Evolutionary conservation across 2,113 vertebrate genomes (phyloP).

Genomic region (Atractosteus spatula): DNA sequence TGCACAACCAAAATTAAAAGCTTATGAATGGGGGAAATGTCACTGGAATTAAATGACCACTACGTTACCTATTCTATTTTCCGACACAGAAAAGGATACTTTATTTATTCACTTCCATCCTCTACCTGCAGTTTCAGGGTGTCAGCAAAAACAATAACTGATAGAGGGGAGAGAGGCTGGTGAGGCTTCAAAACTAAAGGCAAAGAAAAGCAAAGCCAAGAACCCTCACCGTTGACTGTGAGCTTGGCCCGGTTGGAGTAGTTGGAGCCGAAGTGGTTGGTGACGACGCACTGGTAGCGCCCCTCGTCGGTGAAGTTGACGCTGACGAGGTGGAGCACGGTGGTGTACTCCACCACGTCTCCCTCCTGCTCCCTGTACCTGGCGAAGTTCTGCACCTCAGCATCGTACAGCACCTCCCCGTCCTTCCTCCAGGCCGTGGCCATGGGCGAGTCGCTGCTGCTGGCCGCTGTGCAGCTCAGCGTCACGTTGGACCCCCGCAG

Average conservation of each 20-base stretch:
- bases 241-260: slow-evolving; percentile 94
- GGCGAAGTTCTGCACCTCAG: slow-evolving; percentile 88
- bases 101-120: no score
- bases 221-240: slow-evolving; percentile 89
- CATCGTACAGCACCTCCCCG: slow-evolving; percentile 83
- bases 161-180: no score
- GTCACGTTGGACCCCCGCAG: slow-evolving; percentile 88
- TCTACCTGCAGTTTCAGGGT: no score
- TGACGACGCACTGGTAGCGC: slow-evolving; percentile 95
- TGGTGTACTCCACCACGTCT: slow-evolving; percentile 91
- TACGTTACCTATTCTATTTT: no score
- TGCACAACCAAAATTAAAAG: no score
- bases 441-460: slow-evolving; percentile 96
- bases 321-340: slow-evolving; percentile 76
- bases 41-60: accelerated
- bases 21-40: no score
- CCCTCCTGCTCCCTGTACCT: slow-evolving; percentile 78
- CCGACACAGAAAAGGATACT: no score
- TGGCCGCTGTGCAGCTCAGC: slow-evolving; percentile 91
- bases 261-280: slow-evolving; percentile 94
- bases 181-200: no score
- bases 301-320: slow-evolving; percentile 89
- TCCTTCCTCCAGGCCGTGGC: slow-evolving; percentile 97
- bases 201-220: background rate
- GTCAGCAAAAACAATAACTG: no score